Conservation (phyloP, 1,140 invertebrate species). For the Doryteuthis pealeii region DNA sequence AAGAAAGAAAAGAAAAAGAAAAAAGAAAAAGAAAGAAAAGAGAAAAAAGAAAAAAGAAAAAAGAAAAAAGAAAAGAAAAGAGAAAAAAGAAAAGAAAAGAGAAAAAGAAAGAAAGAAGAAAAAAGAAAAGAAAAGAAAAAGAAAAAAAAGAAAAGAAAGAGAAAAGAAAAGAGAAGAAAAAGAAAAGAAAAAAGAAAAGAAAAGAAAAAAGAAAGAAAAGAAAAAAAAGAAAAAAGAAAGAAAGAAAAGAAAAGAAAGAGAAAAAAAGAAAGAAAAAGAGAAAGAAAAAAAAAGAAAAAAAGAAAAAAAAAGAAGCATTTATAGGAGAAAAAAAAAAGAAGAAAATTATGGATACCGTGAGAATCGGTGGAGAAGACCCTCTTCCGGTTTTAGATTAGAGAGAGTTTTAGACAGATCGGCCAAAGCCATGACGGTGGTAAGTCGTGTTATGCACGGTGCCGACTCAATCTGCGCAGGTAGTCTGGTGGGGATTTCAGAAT, state of each 20-base stretch:
- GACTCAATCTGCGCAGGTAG: too few relatives aligned
- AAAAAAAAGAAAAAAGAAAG: background rate
- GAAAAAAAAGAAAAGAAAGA: background rate
- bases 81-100: too few relatives aligned
- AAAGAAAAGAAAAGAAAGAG: background rate
- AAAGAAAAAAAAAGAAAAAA: background rate
- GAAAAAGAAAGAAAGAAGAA: background rate
- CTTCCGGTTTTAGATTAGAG: too few relatives aligned
- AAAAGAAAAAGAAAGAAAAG: background rate
- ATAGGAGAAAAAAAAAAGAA: too few relatives aligned
- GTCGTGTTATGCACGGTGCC: too few relatives aligned
- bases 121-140: background rate
- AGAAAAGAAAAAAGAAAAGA: background rate
- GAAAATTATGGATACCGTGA: too few relatives aligned
- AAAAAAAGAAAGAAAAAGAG: background rate
- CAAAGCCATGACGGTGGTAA: too few relatives aligned
- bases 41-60: background rate
- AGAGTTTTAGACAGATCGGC: too few relatives aligned
- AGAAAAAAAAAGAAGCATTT: background rate
- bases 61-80: background rate
- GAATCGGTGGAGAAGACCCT: too few relatives aligned
- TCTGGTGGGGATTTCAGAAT: too few relatives aligned
- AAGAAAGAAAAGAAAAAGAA: too few relatives aligned
- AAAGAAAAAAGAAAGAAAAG: background rate
- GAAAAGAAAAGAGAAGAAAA: background rate